phyloP scores from a whole-genome alignment of 35 echinoderm and acorn worm genomes.

The Apostichopus californicus region DNA sequence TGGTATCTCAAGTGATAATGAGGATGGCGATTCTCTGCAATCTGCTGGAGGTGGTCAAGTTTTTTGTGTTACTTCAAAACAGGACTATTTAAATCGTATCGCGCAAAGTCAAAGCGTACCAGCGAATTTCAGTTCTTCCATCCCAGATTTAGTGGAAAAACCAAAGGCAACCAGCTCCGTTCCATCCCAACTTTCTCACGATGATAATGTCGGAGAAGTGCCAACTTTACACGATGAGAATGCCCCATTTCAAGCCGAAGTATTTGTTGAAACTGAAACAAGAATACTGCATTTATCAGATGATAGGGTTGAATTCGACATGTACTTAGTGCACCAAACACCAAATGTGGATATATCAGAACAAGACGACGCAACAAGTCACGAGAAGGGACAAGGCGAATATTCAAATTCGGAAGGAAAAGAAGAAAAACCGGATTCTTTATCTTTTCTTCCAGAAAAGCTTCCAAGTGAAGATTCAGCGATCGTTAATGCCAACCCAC shows the following conservation, averaged over 20 bases:
- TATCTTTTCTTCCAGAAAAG: too few species aligned
- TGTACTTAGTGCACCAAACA: not conserved
- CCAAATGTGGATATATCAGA: not conserved
- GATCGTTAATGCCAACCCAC: too few species aligned
- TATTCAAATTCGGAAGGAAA: not conserved
- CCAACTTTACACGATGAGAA: not conserved
- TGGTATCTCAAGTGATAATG: not conserved
- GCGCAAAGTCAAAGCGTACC: not conserved
- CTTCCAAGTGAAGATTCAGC: not conserved
- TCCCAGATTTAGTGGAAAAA: not conserved
- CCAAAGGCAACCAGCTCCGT: not conserved
- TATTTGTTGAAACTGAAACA: not conserved
- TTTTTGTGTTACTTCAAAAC: slow-evolving; percentile 1
- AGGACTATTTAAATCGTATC: not conserved
- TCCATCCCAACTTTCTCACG: not conserved
- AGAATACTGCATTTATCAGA: slow-evolving; percentile 15
- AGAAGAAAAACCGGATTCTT: too few species aligned
- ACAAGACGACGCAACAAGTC: not conserved
- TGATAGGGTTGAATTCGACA: not conserved
- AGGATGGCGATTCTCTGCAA: not conserved
- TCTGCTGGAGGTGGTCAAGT: not conserved
- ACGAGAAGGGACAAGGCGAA: not conserved
- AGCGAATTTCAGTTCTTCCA: not conserved
- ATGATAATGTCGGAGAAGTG: not conserved
- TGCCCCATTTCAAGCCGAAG: not conserved